phyloP scores from a whole-genome alignment of 1,140 invertebrate genomes.

The Brachionus manjavacas region DNA sequence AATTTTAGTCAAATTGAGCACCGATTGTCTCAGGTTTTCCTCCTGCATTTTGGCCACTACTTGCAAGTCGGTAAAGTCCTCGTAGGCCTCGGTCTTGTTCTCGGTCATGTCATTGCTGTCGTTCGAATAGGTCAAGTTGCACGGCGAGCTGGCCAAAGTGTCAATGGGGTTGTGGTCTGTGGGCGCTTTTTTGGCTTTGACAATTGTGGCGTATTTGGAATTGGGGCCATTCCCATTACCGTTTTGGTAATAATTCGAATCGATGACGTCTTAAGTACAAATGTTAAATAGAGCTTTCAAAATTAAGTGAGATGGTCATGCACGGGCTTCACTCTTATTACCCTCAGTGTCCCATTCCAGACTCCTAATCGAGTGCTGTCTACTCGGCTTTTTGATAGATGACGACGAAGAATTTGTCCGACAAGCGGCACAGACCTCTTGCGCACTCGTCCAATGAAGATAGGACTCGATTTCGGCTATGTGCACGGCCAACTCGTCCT shows the following conservation, averaged over 20 bases:
- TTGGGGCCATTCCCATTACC: background rate
- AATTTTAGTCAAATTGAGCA: slow-evolving; percentile 31
- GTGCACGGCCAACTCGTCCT: background rate
- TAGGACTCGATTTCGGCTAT: background rate
- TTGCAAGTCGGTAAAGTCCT: slow-evolving; percentile 27
- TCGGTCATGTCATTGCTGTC: background rate
- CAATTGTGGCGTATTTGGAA: background rate
- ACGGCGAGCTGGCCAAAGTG: background rate
- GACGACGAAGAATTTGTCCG: background rate
- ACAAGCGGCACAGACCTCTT: background rate
- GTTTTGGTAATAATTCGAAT: slow-evolving; percentile 14
- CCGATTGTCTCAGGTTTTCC: slow-evolving; percentile 18
- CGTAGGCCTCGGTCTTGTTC: background rate
- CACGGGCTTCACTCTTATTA: background rate
- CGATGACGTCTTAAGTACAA: slow-evolving; percentile 8
- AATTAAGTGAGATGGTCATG: background rate
- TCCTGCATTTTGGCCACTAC: slow-evolving; percentile 40
- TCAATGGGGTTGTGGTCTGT: background rate
- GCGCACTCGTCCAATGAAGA: background rate
- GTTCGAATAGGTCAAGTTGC: slow-evolving; percentile 19
- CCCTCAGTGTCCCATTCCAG: slow-evolving; percentile 25
- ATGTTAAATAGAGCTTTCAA: background rate
- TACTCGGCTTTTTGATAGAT: background rate
- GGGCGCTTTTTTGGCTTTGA: background rate
- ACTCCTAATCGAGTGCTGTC: background rate